Percentiles rank a stretch among this genome's conserved stretches.
Conservation (phyloP, 2,888 invertebrate species). For the Tetheella fluctuosa region DNA sequence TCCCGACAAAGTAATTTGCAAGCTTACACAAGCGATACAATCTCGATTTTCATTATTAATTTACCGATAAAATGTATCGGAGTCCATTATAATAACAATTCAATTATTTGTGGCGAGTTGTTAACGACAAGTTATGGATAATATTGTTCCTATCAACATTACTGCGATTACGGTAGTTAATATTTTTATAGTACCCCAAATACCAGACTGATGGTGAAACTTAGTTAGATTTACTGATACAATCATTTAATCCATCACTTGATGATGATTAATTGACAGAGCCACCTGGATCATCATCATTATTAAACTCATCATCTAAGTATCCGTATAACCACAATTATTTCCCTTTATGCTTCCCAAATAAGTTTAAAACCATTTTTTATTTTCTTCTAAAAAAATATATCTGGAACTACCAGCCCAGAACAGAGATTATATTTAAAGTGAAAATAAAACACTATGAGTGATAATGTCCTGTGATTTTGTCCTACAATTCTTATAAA, state of each 20-base stretch:
- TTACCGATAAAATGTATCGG: conserved; percentile 14
- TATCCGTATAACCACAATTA: too few species aligned
- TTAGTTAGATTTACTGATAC: not conserved
- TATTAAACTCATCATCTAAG: too few species aligned
- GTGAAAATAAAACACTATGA: not conserved
- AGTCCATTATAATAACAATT: conserved; percentile 12
- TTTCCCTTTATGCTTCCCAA: not conserved
- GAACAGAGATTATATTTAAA: not conserved
- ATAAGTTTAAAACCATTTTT: not conserved
- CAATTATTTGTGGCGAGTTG: conserved; percentile 13
- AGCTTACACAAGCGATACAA: conserved; percentile 13
- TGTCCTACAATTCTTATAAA: conserved; percentile 14
- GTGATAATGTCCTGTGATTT: not conserved
- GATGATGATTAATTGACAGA: too few species aligned
- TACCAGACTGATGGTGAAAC: not conserved
- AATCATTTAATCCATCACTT: not conserved
- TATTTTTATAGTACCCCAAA: not conserved
- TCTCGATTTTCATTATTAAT: conserved; percentile 18
- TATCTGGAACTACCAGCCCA: not conserved
- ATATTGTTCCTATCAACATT: not conserved
- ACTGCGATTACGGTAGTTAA: not conserved
- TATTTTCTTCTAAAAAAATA: not conserved
- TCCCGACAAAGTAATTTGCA: conserved; percentile 15
- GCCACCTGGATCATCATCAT: too few species aligned
- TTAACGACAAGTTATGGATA: not conserved